Base-by-base conservation (phyloP, 2,113 vertebrate species). In the Hippocampus guttulatus region DNA sequence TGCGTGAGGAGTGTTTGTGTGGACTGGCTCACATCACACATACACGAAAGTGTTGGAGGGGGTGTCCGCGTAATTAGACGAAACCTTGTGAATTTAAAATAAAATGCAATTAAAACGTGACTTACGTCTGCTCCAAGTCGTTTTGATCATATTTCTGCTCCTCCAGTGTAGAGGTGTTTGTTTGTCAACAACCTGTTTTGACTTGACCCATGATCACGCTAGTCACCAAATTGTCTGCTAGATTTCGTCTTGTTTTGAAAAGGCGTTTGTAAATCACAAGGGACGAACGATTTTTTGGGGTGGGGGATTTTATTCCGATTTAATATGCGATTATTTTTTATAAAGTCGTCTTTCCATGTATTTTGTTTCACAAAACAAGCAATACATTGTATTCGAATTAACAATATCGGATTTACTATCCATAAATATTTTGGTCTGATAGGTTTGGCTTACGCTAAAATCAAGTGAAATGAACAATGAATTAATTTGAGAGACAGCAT, bases 1-100 rank as follows among this genome's bases (percentile, higher is more conserved):
- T 69, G 16, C 20, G 45, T 20, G 71, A 70, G 69, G 63, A 74
- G 43, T 74, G 79, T 67, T 30, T 79, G 70, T 73, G 85, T 87
- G 82, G 70, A 88, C 85, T 58, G 67, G 85, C 66, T 80, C 86
- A 83, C 78, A 74, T 84, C 78, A 70, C 85, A 83, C 86, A 79
- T 75, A 88, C 76, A 78, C 5, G 84, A 51, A 68, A 72, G 69
- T 8, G 5, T 18, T 73, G 75, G 68, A 55, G 78, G 41, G 75
- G 41, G 10, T 23, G n/a, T 41, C 20, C 33, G 3, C 63, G 5
- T 14, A 65, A 65, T 27, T 65, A 3, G 6, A 27, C 1, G 14
- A 49, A 23, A 47, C 43, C 3, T 64, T 10, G 4, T 25, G 21
- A 55, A 3, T 58, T 5, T 58, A 25, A 15, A 25, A 38, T 38